Conservation (phyloP, 2,888 invertebrate species). For the Drosophila buzzatii region DNA sequence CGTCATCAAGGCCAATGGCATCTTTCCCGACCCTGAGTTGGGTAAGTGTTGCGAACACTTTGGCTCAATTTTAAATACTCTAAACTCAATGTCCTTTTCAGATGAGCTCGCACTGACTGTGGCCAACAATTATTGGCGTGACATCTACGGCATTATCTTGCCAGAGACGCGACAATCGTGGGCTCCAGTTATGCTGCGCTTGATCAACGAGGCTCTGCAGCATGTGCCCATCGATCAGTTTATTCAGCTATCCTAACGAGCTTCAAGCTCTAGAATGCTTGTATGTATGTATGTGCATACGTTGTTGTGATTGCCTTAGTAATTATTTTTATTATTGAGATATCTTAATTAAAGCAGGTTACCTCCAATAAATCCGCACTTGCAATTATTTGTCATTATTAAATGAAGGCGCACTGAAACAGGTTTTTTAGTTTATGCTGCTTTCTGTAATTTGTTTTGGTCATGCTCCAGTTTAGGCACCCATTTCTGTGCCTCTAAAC, state of each 20-base stretch:
- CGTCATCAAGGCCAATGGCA: constrained; percentile 87
- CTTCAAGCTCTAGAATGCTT: not conserved
- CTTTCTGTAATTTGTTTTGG: constrained; percentile 23
- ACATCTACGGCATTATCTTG: constrained; percentile 86
- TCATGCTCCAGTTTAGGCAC: constrained; percentile 64
- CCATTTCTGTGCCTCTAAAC: constrained; percentile 36
- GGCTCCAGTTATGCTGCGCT: constrained; percentile 80
- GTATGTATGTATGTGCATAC: constrained; percentile 5
- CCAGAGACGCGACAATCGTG: constrained; percentile 85
- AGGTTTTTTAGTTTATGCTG: constrained; percentile 23
- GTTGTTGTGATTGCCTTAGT: constrained; percentile 37
- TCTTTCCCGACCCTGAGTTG: constrained; percentile 88
- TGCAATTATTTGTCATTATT: constrained; percentile 31
- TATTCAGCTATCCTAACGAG: constrained; percentile 37
- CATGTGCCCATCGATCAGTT: constrained; percentile 82
- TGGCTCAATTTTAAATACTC: not conserved
- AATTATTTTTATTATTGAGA: constrained; percentile 25
- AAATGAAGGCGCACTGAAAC: constrained; percentile 25
- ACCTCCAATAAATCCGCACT: constrained; percentile 20
- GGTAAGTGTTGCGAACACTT: constrained; percentile 86
- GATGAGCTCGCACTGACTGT: constrained; percentile 84
- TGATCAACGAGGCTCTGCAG: constrained; percentile 78
- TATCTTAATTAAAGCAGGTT: constrained; percentile 24
- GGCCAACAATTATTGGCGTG: constrained; percentile 87
- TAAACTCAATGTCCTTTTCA: constrained; percentile 29